Percentiles rank a stretch among this genome's conserved stretches.
Conservation (phyloP, 1,140 invertebrate genomes). For the Brevipalpus yothersi region DNA sequence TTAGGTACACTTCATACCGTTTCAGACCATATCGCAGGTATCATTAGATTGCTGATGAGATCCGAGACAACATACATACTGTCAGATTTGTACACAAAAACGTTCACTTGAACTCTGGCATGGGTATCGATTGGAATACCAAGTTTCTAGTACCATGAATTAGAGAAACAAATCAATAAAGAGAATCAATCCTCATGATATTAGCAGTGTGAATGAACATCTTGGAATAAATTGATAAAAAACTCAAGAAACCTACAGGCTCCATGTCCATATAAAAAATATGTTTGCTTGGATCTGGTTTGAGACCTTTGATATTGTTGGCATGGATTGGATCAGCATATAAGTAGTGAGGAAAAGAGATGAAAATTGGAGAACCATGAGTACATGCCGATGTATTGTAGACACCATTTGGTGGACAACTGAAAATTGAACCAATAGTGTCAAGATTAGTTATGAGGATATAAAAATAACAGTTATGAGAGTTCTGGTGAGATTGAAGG, state of each 20-base stretch:
- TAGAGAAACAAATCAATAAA: neutral
- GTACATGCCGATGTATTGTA: constrained; percentile 4
- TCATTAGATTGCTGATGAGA: neutral
- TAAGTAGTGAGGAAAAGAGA: constrained; percentile 59
- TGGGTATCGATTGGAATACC: constrained; percentile 9
- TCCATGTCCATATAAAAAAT: constrained; percentile 56
- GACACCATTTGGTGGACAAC: constrained; percentile 9
- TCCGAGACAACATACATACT: neutral
- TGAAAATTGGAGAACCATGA: constrained; percentile 2
- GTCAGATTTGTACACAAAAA: constrained; percentile 1
- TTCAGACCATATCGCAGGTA: neutral
- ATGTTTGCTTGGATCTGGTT: constrained; percentile 40
- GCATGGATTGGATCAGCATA: constrained; percentile 46
- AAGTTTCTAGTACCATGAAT: neutral
- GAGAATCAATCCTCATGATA: neutral
- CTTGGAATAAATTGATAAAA: neutral
- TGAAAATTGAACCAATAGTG: neutral
- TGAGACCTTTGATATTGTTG: constrained; percentile 49
- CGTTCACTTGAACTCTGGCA: constrained; percentile 9
- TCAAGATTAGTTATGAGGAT: neutral
- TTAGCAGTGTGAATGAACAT: neutral
- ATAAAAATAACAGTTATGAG: neutral
- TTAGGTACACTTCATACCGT: neutral
- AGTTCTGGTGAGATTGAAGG: neutral
- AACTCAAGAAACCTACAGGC: constrained; percentile 28